Base-by-base conservation (phyloP, 2,797 vertebrate genomes). In the Acrossocheilus fasciatus region DNA sequence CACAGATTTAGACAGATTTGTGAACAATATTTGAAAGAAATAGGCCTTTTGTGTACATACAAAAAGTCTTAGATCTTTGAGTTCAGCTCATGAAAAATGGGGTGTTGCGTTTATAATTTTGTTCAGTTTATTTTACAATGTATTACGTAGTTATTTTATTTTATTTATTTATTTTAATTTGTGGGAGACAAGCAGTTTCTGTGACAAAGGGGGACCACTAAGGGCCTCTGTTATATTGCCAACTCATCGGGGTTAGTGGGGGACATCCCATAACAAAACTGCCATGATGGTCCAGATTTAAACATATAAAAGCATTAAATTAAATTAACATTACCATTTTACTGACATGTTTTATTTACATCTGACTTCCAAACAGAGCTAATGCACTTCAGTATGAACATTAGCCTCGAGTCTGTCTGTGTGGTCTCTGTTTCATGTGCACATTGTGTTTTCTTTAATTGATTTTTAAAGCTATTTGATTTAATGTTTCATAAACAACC, bases 361-460 rank as follows among this genome's bases (percentile, higher is more conserved):
- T 75, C 72, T 73, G 59, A 68, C 45, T 2, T 69, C 34, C 47
- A 43, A 69, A 78, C 62, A 66, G 30, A 50, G 73, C 20, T 64
- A 36, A 64, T 75, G 59, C 45, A 77, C 66, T 36, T 54, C 34
- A 30, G 62, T 4, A 54, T 41, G 74, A 84, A 43, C 45, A 69
- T 41, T 50, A 36, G 23, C 47, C 15, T 85, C 75, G 69, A 12
- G 23, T 85, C 74, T 85, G 15, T 69, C 18, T 69, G 83, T 85
- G 83, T 85, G 83, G 74, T 78, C 83, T 47, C 72, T 43, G 47
- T 57, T 78, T 78, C 36, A 41, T 52, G 59, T 68, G 26, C 45
- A 43, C 23, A 26, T 66, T 23, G 47, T 70, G 45, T 77, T 66
- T 85, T 78, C 74, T 69, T 43, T 23, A 70, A 70, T 57, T 66